phyloP scores from a whole-genome alignment of 1,140 invertebrate genomes.

The Oreohelix idahoensis region DNA sequence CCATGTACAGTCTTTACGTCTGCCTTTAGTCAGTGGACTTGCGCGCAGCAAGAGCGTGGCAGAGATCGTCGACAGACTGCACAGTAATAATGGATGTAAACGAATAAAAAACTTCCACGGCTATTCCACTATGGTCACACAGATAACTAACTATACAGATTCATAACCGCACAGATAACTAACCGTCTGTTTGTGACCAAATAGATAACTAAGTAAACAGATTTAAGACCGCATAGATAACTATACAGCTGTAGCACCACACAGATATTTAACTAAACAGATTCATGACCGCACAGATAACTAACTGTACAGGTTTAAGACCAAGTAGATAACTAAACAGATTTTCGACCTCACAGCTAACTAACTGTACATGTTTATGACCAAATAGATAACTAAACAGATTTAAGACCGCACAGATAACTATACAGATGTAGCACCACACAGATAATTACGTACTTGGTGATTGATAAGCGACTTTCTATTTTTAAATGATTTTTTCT shows the following conservation, averaged over 20 bases:
- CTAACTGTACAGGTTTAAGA: background rate
- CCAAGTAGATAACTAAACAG: background rate
- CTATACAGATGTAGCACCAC: too few species aligned
- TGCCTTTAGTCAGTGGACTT: conserved; percentile 45
- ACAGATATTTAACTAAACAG: background rate
- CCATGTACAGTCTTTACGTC: background rate
- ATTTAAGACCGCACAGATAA: background rate
- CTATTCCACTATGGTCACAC: too few species aligned
- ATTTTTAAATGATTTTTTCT: too few species aligned
- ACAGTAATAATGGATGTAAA: background rate
- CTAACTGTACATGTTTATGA: too few species aligned
- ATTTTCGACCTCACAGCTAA: background rate
- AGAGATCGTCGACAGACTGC: conserved; percentile 42
- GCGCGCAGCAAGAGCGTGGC: conserved; percentile 35
- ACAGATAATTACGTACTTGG: too few species aligned
- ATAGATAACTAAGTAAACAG: background rate
- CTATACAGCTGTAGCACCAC: too few species aligned
- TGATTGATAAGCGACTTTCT: too few species aligned
- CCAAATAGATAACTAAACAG: too few species aligned
- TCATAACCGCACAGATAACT: background rate
- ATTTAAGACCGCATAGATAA: too few species aligned
- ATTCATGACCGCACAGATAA: background rate
- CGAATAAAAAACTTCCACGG: background rate
- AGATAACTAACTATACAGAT: background rate
- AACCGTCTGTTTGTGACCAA: background rate